Evolutionary conservation across 1,140 invertebrate species (phyloP).

Genomic region (Proales similis): DNA sequence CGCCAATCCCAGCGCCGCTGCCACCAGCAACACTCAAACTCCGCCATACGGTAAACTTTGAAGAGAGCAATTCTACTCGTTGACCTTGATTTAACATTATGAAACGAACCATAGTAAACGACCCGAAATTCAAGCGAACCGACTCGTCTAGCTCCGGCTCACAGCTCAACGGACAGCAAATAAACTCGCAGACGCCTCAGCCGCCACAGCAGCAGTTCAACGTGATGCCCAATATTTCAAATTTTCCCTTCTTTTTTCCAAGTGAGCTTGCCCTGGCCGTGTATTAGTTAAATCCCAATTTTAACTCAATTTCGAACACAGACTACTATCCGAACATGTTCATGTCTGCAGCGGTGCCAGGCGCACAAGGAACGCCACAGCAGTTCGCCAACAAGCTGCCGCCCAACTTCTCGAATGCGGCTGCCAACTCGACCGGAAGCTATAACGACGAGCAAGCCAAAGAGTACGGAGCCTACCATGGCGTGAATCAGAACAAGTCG

Average conservation of each 20-base stretch:
- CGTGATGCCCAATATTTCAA: slow-evolving; percentile 25
- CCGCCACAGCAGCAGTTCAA: slow-evolving; percentile 33
- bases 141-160: background rate
- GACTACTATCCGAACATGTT: slow-evolving; percentile 30
- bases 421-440: too few relatives aligned
- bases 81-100: too few relatives aligned
- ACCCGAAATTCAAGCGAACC: slow-evolving; percentile 22
- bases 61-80: too few relatives aligned
- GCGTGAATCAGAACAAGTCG: too few relatives aligned
- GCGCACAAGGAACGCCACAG: background rate
- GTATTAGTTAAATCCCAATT: too few relatives aligned
- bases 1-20: background rate
- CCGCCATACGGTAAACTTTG: too few relatives aligned
- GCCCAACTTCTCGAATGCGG: background rate
- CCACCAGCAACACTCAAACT: too few relatives aligned
- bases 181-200: background rate
- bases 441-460: too few relatives aligned
- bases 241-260: slow-evolving; percentile 33
- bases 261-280: too few relatives aligned
- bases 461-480: too few relatives aligned
- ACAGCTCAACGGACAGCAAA: slow-evolving; percentile 11
- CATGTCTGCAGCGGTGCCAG: slow-evolving; percentile 18
- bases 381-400: slow-evolving; percentile 23
- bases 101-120: too few relatives aligned
- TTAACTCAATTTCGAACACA: too few relatives aligned